Conservation (phyloP, 2,797 vertebrate genomes). For the Sarcophilus harrisii region DNA sequence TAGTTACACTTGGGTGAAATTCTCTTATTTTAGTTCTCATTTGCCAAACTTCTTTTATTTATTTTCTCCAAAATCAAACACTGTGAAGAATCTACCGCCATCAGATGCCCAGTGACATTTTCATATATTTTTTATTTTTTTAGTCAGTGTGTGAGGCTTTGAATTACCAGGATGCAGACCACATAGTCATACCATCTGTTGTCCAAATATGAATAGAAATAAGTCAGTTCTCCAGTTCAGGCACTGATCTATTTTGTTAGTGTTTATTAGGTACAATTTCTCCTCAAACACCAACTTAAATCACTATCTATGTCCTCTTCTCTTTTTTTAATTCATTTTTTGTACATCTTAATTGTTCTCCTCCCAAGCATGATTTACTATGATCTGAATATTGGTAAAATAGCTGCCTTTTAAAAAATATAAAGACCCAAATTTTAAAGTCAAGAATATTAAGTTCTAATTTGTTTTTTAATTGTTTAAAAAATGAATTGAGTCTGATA, state of each 20-base stretch:
- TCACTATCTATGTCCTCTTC: slow-evolving; percentile 69
- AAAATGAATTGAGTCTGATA: not conserved
- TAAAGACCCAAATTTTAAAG: not conserved
- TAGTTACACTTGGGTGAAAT: slow-evolving; percentile 64
- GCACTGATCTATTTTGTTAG: slow-evolving; percentile 73
- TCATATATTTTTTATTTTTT: slow-evolving; percentile 77
- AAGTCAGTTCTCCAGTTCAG: slow-evolving; percentile 82
- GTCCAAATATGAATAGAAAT: slow-evolving; percentile 82
- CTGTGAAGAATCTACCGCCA: slow-evolving; percentile 63
- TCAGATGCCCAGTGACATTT: slow-evolving; percentile 80
- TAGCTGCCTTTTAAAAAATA: slow-evolving; percentile 31
- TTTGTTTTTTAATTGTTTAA: slow-evolving; percentile 1
- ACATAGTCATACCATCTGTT: slow-evolving; percentile 80
- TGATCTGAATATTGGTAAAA: slow-evolving; percentile 1
- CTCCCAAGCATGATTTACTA: not conserved
- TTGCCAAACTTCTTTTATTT: slow-evolving; percentile 49
- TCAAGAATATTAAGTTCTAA: slow-evolving; percentile 30
- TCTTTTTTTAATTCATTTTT: not conserved
- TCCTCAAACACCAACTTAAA: slow-evolving; percentile 82
- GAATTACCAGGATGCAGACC: slow-evolving; percentile 73
- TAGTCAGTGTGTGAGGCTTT: slow-evolving; percentile 67
- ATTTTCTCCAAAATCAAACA: slow-evolving; percentile 65
- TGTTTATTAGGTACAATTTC: slow-evolving; percentile 80
- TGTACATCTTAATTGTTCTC: not conserved
- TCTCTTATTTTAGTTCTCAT: slow-evolving; percentile 60